Base-by-base conservation (phyloP, 1,140 invertebrate genomes). In the Aradophagus sp. region DNA sequence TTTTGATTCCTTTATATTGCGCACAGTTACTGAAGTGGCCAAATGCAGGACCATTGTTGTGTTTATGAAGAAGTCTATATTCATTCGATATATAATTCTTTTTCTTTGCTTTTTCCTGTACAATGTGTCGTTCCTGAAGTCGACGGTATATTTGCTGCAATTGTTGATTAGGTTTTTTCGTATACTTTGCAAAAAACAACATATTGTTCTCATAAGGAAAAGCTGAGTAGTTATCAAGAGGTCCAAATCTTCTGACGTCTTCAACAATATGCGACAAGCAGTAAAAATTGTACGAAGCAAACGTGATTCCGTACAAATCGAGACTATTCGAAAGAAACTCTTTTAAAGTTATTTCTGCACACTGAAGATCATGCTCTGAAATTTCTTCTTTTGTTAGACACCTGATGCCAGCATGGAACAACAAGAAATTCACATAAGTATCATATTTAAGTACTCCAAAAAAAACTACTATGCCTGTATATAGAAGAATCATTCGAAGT, bases 181-280 rank as follows among this genome's bases (percentile, higher is more conserved):
- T 23, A 11, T 47, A 38, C 19, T 66, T 39, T 15, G 16, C 2
- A 15, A 56, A 67, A 62, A 41, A 41, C 2, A 7, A 1, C 56
- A 73, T 67, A 29, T 55, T 58, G 15, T 56, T 73, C 41, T 73
- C 62, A 32, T 56, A 67, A 2, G 55, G 48, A 27, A 73, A 73
- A 6, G 69, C 48, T 4, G 62, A 67, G 29, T 42, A 55, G 26
- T 42, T 38, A 14, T 73, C 69, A 3, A 63, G 4, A 7, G 17
- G 16, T 5, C 56, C 62, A 27, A 73, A 61, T 1, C 12, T 2
- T 34, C 29, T 20, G 10, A 52, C 62, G 56, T 73, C 62, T 10
- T 55, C 47, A 4, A 56, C 55, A 8, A 66, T 14, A 36, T 72
- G 69, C 5, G 4, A 13, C 8, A 74, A 38, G 5, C 50, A 10